A percentile compares a stretch with the other conserved stretches of the same genome.
phyloP scores from a whole-genome alignment of 2,888 invertebrate genomes.

The Agriopis aurantiaria region DNA sequence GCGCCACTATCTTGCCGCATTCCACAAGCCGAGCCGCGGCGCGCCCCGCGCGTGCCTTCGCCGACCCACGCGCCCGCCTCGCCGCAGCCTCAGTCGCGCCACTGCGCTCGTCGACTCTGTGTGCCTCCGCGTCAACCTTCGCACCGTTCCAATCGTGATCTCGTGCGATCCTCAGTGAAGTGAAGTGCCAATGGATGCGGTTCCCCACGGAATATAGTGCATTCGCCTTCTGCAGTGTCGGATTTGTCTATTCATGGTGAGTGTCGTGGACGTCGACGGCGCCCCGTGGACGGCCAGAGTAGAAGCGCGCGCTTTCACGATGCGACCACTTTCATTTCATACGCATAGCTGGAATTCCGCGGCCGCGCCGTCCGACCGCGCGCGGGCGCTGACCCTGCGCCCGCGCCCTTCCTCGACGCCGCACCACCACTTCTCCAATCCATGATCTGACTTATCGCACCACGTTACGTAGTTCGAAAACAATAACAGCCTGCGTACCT shows the following conservation, averaged over 20 bases:
- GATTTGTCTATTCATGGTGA: constrained; percentile 84
- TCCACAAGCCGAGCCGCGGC: constrained; percentile 82
- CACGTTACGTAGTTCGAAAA: constrained; percentile 5
- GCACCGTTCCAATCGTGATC: constrained; percentile 59
- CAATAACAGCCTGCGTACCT: constrained; percentile 7
- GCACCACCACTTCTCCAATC: constrained; percentile 62
- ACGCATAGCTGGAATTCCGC: constrained; percentile 86
- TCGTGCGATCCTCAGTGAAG: constrained; percentile 77
- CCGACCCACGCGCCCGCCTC: constrained; percentile 90
- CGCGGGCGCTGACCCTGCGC: constrained; percentile 86
- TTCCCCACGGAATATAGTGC: constrained; percentile 75
- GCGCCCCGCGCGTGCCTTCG: constrained; percentile 87
- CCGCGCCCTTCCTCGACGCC: constrained; percentile 77
- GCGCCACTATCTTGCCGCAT: constrained; percentile 79
- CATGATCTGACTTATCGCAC: constrained; percentile 42
- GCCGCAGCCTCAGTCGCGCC: constrained; percentile 69
- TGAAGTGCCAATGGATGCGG: constrained; percentile 84
- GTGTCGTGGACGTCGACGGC: constrained; percentile 63
- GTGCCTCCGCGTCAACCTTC: constrained; percentile 63
- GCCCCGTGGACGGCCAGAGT: constrained; percentile 63
- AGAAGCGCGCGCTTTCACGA: constrained; percentile 86
- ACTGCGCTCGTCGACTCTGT: constrained; percentile 71
- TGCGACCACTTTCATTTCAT: constrained; percentile 86
- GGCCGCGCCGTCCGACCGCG: constrained; percentile 76
- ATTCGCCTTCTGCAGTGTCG: constrained; percentile 68